Base-by-base conservation (phyloP, 2,888 invertebrate species). In the Mesochorus sp. region DNA sequence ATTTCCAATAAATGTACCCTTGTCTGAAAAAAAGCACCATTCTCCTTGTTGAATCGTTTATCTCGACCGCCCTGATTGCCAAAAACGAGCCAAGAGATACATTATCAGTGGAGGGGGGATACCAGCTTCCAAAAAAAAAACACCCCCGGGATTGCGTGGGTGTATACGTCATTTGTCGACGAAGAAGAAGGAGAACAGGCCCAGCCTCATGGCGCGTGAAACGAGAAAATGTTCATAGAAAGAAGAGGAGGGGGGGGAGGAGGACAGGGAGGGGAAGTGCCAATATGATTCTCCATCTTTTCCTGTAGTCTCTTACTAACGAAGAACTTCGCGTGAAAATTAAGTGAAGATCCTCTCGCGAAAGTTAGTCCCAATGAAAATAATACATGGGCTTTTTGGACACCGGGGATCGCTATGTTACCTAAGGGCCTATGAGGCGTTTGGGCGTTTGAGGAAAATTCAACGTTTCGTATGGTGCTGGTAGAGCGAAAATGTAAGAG, bases 281-380 rank as follows among this genome's bases (percentile, higher is more conserved):
- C 44, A 5, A 17, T 14, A 14, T 12, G 6, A 6, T 3, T 47
- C 21, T 47, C 19, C 10, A 8, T 47, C 21, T 19, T 21, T 19
- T 2, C 3, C 10, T 21, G 21, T 51, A 28, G 62, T 2, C 51
- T 34, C 49, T 53, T 71, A 31, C 62, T 73, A 73, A 64, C 64
- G 73, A 73, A 55, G 64, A 64, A 66, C 47, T 57, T 26, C 57
- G 64, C 73, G 73, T 73, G 49, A 57, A 73, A 64, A 73, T 73
- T 73, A 73, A 64, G 64, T 73, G 73, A 49, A 51, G n/a, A 19
- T 44, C 55, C 42, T 28, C 53, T 59, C 42, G 51, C 28, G 61
- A 14, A 39, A 47, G 53, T 17, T 24, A 10, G 31, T 21, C n/a
- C n/a, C 39, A 42, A 26, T 44, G 39, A 17, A 6, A 10, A 17